phyloP scores from a whole-genome alignment of 2,113 vertebrate genomes.

The Eptesicus fuscus region DNA sequence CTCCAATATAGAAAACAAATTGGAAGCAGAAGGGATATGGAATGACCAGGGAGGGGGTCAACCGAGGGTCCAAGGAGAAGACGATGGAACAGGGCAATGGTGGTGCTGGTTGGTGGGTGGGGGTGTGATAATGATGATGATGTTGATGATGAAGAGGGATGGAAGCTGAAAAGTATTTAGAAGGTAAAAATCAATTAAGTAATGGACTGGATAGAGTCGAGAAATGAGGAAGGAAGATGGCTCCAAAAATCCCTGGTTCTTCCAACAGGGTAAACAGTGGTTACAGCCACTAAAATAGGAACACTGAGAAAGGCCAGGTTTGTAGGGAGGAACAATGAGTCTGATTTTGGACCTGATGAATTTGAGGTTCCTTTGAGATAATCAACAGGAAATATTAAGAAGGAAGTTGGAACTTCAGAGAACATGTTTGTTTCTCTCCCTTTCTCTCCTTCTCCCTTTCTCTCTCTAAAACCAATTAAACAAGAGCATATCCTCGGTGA shows the following conservation, averaged over 20 bases:
- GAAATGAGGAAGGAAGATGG: neutral
- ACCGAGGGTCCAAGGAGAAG: neutral
- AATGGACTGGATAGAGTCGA: neutral
- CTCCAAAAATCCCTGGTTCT: neutral
- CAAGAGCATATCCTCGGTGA: too few species aligned
- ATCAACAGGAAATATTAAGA: neutral
- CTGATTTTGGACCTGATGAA: neutral
- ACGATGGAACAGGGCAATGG: neutral
- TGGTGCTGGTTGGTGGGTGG: too few species aligned
- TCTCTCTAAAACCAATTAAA: too few species aligned
- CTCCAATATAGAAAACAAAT: neutral
- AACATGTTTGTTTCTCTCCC: neutral
- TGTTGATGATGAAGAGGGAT: accelerated
- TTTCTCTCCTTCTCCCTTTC: too few species aligned
- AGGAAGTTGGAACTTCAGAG: neutral
- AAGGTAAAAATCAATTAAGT: neutral
- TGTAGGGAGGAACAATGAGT: neutral
- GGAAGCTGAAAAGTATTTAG: neutral
- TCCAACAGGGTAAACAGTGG: neutral
- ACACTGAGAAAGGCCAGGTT: neutral
- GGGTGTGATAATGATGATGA: neutral
- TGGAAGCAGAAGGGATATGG: neutral
- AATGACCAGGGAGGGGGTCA: neutral
- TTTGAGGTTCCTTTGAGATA: neutral
- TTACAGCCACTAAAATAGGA: neutral